These are phyloP conservation scores for Leucopsar rothschildi DNA, from an alignment of 2,113 vertebrate genomes.

Conservation along the genomic window DNA sequence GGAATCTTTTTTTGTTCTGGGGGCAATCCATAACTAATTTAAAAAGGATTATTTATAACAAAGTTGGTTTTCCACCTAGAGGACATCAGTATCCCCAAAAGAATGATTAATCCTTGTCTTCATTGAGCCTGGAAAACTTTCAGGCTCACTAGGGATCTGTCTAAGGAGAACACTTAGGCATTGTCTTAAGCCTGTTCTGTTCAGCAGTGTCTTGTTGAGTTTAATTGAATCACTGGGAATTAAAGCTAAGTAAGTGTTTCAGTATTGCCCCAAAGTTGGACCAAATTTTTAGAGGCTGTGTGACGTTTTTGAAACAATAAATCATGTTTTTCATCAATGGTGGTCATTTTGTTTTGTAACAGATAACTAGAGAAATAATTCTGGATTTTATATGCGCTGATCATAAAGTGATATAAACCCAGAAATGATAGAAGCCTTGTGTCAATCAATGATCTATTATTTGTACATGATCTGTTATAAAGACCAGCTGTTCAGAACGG, in stretches of 20 bases:
- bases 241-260: constrained; percentile 1
- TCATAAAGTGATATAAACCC: background rate
- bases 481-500: background rate
- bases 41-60: constrained; percentile 11
- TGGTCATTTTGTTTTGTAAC: background rate
- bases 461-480: background rate
- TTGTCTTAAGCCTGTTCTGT: constrained; percentile 26
- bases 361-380: background rate
- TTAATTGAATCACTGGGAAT: constrained; percentile 50
- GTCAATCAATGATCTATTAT: fast-evolving
- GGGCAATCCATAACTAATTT: constrained; percentile 36
- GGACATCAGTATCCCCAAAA: background rate
- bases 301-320: background rate
- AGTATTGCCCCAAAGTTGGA: background rate
- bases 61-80: constrained; percentile 14
- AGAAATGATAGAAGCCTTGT: background rate
- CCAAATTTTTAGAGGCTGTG: background rate
- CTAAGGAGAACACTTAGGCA: background rate
- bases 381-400: background rate
- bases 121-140: background rate
- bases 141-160: constrained; percentile 18
- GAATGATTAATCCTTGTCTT: constrained; percentile 47
- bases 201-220: constrained; percentile 16
- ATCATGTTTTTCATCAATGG: background rate
- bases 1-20: background rate